Percentiles rank a stretch among this genome's conserved stretches.
Conservation (phyloP, 37 sponge, comb jelly and placozoan species). For the Aplysina aerophoba region DNA sequence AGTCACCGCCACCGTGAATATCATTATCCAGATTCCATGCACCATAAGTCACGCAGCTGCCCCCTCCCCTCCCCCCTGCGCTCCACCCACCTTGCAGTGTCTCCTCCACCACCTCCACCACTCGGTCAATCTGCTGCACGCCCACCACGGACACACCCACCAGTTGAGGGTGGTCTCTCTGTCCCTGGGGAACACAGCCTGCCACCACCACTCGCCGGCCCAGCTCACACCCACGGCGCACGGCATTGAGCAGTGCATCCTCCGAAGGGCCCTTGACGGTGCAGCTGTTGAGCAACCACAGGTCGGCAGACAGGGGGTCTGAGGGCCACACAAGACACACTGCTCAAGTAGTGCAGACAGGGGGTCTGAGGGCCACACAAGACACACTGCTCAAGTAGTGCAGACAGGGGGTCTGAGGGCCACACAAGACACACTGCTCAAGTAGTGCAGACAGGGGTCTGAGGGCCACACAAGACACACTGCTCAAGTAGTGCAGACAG, state of each 20-base stretch:
- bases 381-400: no score
- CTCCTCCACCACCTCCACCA: conserved; percentile 95
- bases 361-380: no score
- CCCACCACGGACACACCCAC: conserved; percentile 88
- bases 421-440: no score
- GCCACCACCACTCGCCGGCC: conserved; percentile 84
- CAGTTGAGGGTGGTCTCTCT: conserved; percentile 57
- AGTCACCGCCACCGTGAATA: no score
- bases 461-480: no score
- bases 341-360: no score
- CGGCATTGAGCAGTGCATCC: conserved; percentile 82
- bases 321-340: not conserved
- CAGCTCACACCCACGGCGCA: conserved; percentile 63
- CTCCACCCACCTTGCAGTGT: conserved; percentile 80
- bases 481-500: no score
- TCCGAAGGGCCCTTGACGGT: conserved; percentile 96
- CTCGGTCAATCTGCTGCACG: conserved; percentile 93
- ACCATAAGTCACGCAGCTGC: no score
- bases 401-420: no score
- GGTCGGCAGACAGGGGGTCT: conserved; percentile 84
- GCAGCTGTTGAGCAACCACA: conserved; percentile 98
- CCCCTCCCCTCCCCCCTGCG: no score
- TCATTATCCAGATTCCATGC: no score
- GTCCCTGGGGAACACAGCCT: conserved; percentile 97
- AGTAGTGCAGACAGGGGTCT: no score